Evolutionary conservation across 2,797 vertebrate genomes (phyloP), one percentile per base, ranked within the genome.

Genomic region (Galaxias olidus): DNA sequence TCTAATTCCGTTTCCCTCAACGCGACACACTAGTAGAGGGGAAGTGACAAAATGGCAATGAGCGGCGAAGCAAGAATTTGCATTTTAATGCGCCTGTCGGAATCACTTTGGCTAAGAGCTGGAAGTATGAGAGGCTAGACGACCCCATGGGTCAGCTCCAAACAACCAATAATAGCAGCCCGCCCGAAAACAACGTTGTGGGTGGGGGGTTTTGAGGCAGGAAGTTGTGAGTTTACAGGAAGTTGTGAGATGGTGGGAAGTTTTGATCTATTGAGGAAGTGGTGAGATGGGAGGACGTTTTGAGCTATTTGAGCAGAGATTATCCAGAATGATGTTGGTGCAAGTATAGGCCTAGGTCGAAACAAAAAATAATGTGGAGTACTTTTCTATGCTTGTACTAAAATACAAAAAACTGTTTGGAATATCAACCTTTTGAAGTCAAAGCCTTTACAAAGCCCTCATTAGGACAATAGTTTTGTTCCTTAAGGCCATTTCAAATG

Each of bases 21-120:
- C 83, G 81, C 85, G 82, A 86, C 83, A 87, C 80, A 84, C 82
- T 86, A 86, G 74, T 80, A 87, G 84, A 93, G 93, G 94, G 91
- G 93, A 95, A 95, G 88, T 92, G 91, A 94, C 91, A 90, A 90
- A 91, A 89, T 84, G 81, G 85, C 87, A 84, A 83, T 75, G 87
- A 94, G 91, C 84, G 77, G 73, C 80, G 79, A 72, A 91, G 89
- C 88, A 86, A 88, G 88, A 94, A 95, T 96, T 95, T 93, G 93
- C 94, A 95, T 93, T 96, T 96, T 95, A 95, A 95, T 93, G 90
- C 88, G 92, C 87, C 85, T 89, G 91, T 92, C 91, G 83, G 84
- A 93, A 89, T 91, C 91, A 78, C 75, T 92, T 90, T 91, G 81
- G 80, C 84, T 77, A 75, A 71, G 63, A 81, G 68, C 80, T 69